Evolutionary conservation across 2,888 invertebrate species (phyloP), one percentile per base, ranked within the genome.

Genomic region (Nomada lathburiana): DNA sequence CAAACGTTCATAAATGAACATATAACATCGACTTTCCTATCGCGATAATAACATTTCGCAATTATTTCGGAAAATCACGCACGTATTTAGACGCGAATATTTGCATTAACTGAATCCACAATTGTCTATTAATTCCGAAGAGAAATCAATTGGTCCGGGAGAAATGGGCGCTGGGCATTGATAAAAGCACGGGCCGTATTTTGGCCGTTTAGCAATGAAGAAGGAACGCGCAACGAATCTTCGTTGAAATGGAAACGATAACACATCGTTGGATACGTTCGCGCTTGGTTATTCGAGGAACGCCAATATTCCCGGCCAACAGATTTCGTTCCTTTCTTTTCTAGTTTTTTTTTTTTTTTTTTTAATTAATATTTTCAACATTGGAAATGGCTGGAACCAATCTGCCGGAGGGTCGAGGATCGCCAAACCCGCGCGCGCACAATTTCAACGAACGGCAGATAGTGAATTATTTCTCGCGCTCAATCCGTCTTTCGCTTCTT

Each of bases 381-480:
- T 11, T 68, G 68, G 65, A 65, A 69, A 70, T 70, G 59, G 65
- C 64, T 72, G 77, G 75, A 80, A 55, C 83, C 86, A 85, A 85
- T 83, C 75, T 53, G 69, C 55, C 70, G 50, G 67, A 36, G 73
- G 81, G 55, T 72, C 55, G 69, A 65, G 63, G n/a, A 42, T 50
- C 53, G 69, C n/a, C 57, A 62, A 80, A 64, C 55, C 44, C 52
- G 62, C 36, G 62, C 67, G 67, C 72, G 76, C 75, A 64, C 68
- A 68, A 75, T 76, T 78, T 68, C 70, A 60, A 63, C 11, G 70
- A 72, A 77, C 69, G 64, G 53, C 60, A 36, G 67, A 55, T n/a
- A 73, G 83, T 76, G 57, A 86, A 86, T 85, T 80, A 85, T 71
- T 83, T 78, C 70, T 53, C 47, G 5, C 52, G 70, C 77, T 69